Conservation (phyloP, 1,140 invertebrate species). For the Dermatophagoides farinae region DNA sequence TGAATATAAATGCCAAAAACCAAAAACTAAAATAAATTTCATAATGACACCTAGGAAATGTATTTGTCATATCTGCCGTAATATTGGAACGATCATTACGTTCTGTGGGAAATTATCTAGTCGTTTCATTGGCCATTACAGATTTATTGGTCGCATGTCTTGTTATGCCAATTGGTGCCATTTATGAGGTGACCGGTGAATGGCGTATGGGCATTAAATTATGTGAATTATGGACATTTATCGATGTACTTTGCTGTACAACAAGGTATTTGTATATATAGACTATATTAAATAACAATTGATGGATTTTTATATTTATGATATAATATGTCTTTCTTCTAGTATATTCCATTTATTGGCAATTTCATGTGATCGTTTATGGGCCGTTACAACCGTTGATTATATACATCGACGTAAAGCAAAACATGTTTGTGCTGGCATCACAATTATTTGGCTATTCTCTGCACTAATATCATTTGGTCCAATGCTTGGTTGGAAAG, state of each 20-base stretch:
- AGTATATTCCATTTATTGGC: conserved; percentile 70
- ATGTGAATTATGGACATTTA: conserved; percentile 84
- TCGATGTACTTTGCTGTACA: conserved; percentile 77
- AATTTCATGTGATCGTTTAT: conserved; percentile 83
- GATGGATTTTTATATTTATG: neutral
- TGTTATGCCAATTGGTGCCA: conserved; percentile 67
- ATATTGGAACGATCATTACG: conserved; percentile 64
- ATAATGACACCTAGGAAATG: conserved; percentile 32
- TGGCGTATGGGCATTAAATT: conserved; percentile 65
- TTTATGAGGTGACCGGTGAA: conserved; percentile 45
- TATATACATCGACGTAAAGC: conserved; percentile 63
- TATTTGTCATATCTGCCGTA: conserved; percentile 81
- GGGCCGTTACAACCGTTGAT: conserved; percentile 83
- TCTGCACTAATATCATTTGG: conserved; percentile 70
- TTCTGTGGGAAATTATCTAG: conserved; percentile 60
- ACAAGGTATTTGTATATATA: conserved; percentile 28
- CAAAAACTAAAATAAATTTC: no score
- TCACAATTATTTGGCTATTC: conserved; percentile 63
- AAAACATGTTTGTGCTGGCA: conserved; percentile 62
- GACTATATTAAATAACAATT: neutral
- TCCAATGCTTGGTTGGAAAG: conserved; percentile 46
- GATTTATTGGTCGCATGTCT: conserved; percentile 62
- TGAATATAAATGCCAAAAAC: no score
- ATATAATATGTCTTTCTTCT: no score
- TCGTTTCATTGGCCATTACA: conserved; percentile 60